Conservation (phyloP, 2,797 vertebrate species). For the Naso thynnoides region DNA sequence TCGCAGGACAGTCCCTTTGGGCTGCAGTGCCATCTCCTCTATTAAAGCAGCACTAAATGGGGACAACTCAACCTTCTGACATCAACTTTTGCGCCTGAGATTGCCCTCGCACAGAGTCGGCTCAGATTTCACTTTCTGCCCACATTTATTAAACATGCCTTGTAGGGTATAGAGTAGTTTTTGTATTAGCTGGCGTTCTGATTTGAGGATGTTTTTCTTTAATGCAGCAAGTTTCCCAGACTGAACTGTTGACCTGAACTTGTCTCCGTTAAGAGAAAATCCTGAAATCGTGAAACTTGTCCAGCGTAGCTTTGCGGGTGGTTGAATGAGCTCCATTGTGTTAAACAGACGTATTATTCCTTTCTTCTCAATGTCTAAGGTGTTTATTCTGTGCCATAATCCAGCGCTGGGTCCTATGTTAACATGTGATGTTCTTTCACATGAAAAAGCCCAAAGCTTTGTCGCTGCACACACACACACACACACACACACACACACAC, state of each 20-base stretch:
- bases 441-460: conserved; percentile 37
- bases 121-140: conserved; percentile 30
- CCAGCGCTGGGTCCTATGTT: conserved; percentile 49
- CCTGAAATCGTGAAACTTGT: conserved; percentile 51
- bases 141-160: conserved; percentile 6
- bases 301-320: conserved; percentile 41
- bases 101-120: conserved; percentile 14
- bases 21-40: conserved; percentile 30
- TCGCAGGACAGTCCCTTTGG: conserved; percentile 48
- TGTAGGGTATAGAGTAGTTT: neutral
- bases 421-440: conserved; percentile 66
- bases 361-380: conserved; percentile 54
- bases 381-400: conserved; percentile 72
- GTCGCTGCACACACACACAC: conserved; percentile 10
- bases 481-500: conserved; percentile 23
- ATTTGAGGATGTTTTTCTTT: conserved; percentile 26
- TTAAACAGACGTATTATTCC: conserved; percentile 67
- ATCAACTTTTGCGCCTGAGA: conserved; percentile 27
- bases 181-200: neutral
- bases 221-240: conserved; percentile 50
- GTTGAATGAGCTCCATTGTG: conserved; percentile 69
- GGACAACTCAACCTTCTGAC: conserved; percentile 50
- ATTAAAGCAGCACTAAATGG: conserved; percentile 40
- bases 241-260: conserved; percentile 69
- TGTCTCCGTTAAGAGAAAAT: conserved; percentile 44